Percentiles rank a stretch among this genome's conserved stretches.
Conservation (phyloP, 2,113 vertebrate species). For the Casuarius casuarius region DNA sequence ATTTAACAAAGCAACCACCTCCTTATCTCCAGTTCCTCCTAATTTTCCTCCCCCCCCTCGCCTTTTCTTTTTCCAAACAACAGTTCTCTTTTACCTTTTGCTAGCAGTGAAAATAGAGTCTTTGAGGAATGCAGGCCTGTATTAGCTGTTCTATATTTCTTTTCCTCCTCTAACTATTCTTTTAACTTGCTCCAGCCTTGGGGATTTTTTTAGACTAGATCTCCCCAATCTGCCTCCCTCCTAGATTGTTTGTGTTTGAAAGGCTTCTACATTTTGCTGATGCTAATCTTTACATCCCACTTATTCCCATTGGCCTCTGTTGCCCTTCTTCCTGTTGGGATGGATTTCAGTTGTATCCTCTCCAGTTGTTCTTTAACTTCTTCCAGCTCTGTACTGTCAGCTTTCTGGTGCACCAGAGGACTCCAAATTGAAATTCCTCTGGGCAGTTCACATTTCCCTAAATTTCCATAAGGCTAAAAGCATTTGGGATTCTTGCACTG, state of each 20-base stretch:
- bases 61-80: neutral
- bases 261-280: constrained; percentile 21
- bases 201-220: neutral
- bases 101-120: neutral
- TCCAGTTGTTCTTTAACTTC: constrained; percentile 30
- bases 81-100: neutral
- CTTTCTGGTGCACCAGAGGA: constrained; percentile 12
- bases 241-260: constrained; percentile 10
- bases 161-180: neutral
- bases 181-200: constrained; percentile 4
- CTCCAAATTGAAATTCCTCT: constrained; percentile 26
- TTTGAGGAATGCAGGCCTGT: neutral
- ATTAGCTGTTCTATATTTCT: neutral
- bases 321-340: constrained; percentile 7
- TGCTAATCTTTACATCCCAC: constrained; percentile 50
- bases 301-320: constrained; percentile 12
- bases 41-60: neutral
- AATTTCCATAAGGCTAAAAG: constrained; percentile 18
- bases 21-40: neutral
- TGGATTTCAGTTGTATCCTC: constrained; percentile 41
- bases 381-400: constrained; percentile 17
- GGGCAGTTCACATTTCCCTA: constrained; percentile 28
- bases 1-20: neutral
- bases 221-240: neutral
- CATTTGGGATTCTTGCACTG: neutral